A percentile compares a stretch with the other conserved stretches of the same genome.
Conservation (phyloP, 1,140 invertebrate species). For the Hylaeus anthracinus region DNA sequence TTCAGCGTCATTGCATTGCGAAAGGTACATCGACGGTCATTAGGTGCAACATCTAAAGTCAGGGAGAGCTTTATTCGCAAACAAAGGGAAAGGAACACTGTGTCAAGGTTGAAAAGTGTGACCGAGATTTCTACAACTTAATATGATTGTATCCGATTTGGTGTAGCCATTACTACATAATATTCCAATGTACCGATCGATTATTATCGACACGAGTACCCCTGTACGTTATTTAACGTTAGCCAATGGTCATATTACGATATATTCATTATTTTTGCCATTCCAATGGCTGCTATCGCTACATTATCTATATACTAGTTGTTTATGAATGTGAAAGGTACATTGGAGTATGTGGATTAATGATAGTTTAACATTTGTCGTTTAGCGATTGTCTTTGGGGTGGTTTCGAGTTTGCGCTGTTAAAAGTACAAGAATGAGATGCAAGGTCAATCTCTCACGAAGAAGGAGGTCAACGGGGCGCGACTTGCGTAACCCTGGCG, state of each 20-base stretch:
- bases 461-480: slow-evolving; percentile 76
- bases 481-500: slow-evolving; percentile 76
- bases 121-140: slow-evolving; percentile 47
- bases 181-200: slow-evolving; percentile 55
- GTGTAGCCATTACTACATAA: slow-evolving; percentile 12
- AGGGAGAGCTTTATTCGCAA: background rate
- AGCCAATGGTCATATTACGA: background rate
- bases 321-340: background rate
- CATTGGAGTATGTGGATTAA: background rate
- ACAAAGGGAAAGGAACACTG: background rate
- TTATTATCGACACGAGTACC: slow-evolving; percentile 37
- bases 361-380: background rate
- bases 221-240: background rate
- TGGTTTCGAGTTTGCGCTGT: slow-evolving; percentile 36
- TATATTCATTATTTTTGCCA: background rate
- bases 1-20: background rate
- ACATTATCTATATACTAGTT: background rate
- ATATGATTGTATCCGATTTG: slow-evolving; percentile 39
- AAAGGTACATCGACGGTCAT: background rate
- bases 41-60: background rate
- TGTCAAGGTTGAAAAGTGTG: slow-evolving; percentile 53
- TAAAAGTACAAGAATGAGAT: slow-evolving; percentile 59
- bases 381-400: slow-evolving; percentile 23
- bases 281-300: background rate
- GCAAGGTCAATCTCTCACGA: slow-evolving; percentile 74